Percentiles rank a stretch among this genome's conserved stretches.
phyloP scores from a whole-genome alignment of 2,888 invertebrate species.

The Habrosyne pyritoides region DNA sequence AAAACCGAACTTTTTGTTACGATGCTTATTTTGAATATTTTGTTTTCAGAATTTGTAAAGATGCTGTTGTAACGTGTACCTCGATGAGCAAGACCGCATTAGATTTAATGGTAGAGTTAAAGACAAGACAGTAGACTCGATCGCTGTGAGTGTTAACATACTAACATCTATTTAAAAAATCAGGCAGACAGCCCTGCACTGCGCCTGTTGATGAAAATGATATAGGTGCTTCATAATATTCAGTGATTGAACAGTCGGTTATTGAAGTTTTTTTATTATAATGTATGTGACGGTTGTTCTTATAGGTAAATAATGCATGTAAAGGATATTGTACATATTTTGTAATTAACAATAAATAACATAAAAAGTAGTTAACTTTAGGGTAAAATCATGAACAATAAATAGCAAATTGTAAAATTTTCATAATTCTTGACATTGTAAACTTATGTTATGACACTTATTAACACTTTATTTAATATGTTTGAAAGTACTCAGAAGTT shows the following conservation, averaged over 20 bases:
- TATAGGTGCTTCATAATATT: not conserved
- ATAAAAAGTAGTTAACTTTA: conserved; percentile 44
- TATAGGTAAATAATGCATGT: conserved; percentile 16
- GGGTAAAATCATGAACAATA: conserved; percentile 20
- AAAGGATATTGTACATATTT: conserved; percentile 47
- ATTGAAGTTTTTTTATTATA: not conserved
- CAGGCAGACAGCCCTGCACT: not conserved
- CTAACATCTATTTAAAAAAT: not conserved
- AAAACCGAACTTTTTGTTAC: too few species aligned
- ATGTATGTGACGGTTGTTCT: not conserved
- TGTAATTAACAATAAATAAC: conserved; percentile 40
- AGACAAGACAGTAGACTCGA: conserved; percentile 14
- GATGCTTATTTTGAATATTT: conserved; percentile 18
- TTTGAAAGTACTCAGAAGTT: too few species aligned
- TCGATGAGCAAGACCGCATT: conserved; percentile 62
- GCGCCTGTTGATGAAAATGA: not conserved
- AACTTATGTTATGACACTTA: conserved; percentile 29
- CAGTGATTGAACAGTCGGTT: not conserved
- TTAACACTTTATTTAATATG: too few species aligned
- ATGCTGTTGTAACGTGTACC: conserved; percentile 77
- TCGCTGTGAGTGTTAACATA: conserved; percentile 8
- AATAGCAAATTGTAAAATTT: not conserved
- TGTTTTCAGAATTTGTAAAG: conserved; percentile 84
- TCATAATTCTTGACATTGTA: not conserved
- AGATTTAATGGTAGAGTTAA: conserved; percentile 47